Evolutionary conservation across 2,888 invertebrate genomes (phyloP).

Genomic region (Eulithis testata): DNA sequence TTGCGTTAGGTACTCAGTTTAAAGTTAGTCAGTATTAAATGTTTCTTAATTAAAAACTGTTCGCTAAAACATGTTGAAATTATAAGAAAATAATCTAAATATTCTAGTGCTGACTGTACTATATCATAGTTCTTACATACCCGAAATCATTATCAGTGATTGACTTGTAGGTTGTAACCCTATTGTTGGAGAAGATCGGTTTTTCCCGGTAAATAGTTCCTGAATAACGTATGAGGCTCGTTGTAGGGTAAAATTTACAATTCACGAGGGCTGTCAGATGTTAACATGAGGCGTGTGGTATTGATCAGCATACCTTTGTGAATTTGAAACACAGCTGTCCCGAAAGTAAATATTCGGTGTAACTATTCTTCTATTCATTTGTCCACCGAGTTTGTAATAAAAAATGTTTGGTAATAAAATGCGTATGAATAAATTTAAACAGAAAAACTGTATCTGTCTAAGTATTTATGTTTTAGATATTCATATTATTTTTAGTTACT

Average conservation of each 20-base stretch:
- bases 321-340: conserved; percentile 15
- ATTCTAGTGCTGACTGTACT: neutral
- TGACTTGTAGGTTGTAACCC: conserved; percentile 42
- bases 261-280: conserved; percentile 49
- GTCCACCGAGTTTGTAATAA: neutral
- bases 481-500: no score
- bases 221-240: conserved; percentile 66
- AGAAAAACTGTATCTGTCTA: no score
- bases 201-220: conserved; percentile 61
- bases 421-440: no score
- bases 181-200: conserved; percentile 46
- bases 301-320: conserved; percentile 38
- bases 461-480: no score
- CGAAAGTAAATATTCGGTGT: neutral
- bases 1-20: no score
- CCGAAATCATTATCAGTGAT: conserved; percentile 40
- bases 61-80: no score
- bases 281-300: conserved; percentile 41
- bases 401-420: no score
- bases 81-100: neutral
- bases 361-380: neutral
- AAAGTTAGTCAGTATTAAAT: no score
- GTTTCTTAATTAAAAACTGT: no score
- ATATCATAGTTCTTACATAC: neutral
- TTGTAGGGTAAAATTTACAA: conserved; percentile 55